Evolutionary conservation across 2,113 vertebrate genomes (phyloP), one percentile per base, ranked within the genome.

Genomic region (Columba livia): DNA sequence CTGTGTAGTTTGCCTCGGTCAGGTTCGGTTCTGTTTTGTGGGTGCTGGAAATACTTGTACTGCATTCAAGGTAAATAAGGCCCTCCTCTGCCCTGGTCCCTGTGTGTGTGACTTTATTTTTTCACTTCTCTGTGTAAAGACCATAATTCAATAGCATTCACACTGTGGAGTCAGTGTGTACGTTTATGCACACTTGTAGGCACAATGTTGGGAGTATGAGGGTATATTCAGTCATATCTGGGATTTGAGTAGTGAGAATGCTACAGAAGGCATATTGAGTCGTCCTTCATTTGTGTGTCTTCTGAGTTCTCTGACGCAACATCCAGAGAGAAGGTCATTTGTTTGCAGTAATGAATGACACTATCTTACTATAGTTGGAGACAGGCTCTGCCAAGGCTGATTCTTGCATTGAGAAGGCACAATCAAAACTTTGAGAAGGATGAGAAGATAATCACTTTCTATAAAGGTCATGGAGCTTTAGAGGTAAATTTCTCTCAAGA

Each of bases 171-270:
- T 48, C 19, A 25, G n/a, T 5, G 15, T 54, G 31, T 21, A 13
- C 6, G 38, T 25, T 53, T 62, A 50, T 31, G 24, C 11, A 62
- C 8, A 18, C 0, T 0, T 54, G 20, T 34, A 44, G 40, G 19
- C 25, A 88, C 11, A 56, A 9, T 1, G 7, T 11, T 74, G 31
- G 31, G 67, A 67, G 11, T 9, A 24, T 42, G 6, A 20, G 9
- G 6, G 6, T 56, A 8, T 57, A 15, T 25, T 28, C 31, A 24
- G 19, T 60, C 2, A 0, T 75, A 48, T 17, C 32, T 36, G 17
- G 17, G 13, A 53, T 23, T 60, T 51, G 6, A 42, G 11, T 40
- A 44, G 32, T 0, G 0, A 60, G 34, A 25, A 17, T 28, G 4
- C 28, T 51, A 15, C 25, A 61, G 50, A 66, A 57, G 4, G 13